Conservation (phyloP, 2,113 vertebrate species). For the Peucedramus taeniatus region DNA sequence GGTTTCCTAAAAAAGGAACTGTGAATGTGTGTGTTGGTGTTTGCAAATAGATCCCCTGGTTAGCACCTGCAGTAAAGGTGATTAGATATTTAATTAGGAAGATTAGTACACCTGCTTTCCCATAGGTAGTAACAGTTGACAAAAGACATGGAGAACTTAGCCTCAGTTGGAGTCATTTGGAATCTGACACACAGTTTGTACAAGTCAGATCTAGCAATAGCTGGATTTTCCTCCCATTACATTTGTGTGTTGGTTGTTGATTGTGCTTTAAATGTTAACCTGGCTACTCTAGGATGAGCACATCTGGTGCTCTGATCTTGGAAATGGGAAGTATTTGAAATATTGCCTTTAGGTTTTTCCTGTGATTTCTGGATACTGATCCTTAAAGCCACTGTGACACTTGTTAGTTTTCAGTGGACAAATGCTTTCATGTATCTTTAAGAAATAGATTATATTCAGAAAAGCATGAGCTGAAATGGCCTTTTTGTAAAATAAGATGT, state of each 20-base stretch:
- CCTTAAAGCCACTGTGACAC: background rate
- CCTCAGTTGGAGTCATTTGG: background rate
- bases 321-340: background rate
- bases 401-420: background rate
- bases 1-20: background rate
- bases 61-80: background rate
- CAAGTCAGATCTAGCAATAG: background rate
- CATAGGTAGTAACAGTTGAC: background rate
- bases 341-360: background rate
- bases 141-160: background rate
- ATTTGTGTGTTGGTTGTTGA: background rate
- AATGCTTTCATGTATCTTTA: background rate
- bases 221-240: background rate
- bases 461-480: background rate
- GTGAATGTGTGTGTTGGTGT: background rate
- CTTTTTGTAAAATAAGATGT: background rate
- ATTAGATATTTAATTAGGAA: background rate
- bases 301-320: background rate
- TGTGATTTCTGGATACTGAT: background rate
- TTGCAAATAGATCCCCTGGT: background rate
- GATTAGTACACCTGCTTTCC: background rate
- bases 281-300: background rate
- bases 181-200: background rate
- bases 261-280: background rate
- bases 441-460: background rate